Percentiles rank a stretch among this genome's conserved stretches.
phyloP scores from a whole-genome alignment of 2,113 vertebrate genomes.

The Corythaeola cristata region DNA sequence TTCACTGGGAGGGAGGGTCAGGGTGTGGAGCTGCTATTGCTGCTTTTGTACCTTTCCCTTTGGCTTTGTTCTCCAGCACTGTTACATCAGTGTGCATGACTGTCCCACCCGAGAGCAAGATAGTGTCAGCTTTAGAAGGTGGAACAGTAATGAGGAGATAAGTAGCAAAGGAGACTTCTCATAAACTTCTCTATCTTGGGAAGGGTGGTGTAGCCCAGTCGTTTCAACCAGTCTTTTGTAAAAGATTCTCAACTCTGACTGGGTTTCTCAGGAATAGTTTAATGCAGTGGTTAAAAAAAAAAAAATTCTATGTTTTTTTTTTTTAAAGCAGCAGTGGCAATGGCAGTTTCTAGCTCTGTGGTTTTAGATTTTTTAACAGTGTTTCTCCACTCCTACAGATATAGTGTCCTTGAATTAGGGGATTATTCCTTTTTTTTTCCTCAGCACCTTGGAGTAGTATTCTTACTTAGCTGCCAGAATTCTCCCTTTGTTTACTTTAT shows the following conservation, averaged over 20 bases:
- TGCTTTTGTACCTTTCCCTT: background rate
- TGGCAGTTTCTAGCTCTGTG: background rate
- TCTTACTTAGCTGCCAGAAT: background rate
- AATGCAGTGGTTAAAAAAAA: background rate
- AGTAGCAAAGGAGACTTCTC: background rate
- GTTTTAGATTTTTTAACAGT: background rate
- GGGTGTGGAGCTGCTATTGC: background rate
- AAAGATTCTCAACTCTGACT: background rate
- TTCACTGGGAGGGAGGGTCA: background rate
- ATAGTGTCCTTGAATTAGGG: background rate
- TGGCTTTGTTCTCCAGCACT: background rate
- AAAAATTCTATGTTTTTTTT: background rate
- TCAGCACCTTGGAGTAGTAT: background rate
- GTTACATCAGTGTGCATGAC: background rate
- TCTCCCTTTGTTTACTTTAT: background rate
- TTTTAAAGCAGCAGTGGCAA: background rate
- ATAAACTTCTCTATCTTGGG: background rate
- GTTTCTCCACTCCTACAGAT: background rate
- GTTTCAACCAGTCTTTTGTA: background rate
- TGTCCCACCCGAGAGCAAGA: background rate
- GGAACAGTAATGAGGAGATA: background rate
- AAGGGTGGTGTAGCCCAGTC: background rate
- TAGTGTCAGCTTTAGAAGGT: background rate
- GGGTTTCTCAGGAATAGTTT: background rate
- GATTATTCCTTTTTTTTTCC: background rate